A percentile compares a stretch with the other conserved stretches of the same genome.
Conservation (phyloP, 2,797 vertebrate species). For the Orestias chungarensis region DNA sequence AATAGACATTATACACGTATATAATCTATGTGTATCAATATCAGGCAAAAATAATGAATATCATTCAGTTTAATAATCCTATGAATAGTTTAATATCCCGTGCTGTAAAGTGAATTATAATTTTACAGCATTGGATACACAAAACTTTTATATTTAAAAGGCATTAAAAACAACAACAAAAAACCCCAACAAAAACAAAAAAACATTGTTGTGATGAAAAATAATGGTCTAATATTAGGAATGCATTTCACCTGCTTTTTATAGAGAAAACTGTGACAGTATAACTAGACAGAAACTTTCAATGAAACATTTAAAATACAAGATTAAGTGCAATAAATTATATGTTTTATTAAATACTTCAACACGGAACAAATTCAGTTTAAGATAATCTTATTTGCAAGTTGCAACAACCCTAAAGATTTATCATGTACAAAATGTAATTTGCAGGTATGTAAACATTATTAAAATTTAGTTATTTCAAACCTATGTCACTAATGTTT, state of each 20-base stretch:
- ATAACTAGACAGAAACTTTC: background rate
- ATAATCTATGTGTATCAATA: too few species aligned
- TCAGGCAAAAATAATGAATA: too few species aligned
- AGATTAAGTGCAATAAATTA: background rate
- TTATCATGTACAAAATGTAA: background rate
- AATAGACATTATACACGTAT: too few species aligned
- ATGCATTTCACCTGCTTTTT: too few species aligned
- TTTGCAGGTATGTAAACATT: background rate
- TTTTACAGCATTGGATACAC: too few species aligned
- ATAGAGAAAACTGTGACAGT: too few species aligned
- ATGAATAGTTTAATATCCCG: too few species aligned
- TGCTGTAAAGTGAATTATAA: background rate
- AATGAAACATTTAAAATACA: background rate
- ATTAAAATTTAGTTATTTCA: too few species aligned
- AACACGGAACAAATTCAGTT: background rate
- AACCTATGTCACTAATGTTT: background rate
- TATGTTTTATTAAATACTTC: background rate
- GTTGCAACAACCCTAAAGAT: background rate
- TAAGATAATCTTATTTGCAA: background rate
- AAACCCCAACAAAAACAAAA: too few species aligned
- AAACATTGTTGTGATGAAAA: background rate
- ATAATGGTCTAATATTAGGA: background rate
- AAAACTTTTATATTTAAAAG: too few species aligned
- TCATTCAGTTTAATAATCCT: too few species aligned
- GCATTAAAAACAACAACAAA: too few species aligned